Evolutionary conservation across 2,113 vertebrate genomes (phyloP).

Genomic region (Embiotoca jacksoni): DNA sequence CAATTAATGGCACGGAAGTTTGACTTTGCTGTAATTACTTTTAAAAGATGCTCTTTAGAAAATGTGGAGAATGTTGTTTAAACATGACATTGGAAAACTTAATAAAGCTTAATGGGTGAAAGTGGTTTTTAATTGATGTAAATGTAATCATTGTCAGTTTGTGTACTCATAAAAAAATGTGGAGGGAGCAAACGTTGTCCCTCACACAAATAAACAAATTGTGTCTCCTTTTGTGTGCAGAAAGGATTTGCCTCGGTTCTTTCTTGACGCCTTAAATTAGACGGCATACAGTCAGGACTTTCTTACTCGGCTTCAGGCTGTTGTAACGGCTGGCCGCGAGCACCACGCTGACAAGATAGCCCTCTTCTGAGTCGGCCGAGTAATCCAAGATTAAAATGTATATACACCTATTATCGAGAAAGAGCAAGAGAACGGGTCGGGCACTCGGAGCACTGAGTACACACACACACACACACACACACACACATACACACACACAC

Average conservation of each 20-base stretch:
- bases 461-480: no score
- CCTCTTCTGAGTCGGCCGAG: slow-evolving; percentile 45
- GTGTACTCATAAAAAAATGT: slow-evolving; percentile 36
- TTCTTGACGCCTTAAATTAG: slow-evolving; percentile 31
- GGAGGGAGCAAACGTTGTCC: slow-evolving; percentile 15
- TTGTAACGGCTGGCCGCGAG: slow-evolving; percentile 48
- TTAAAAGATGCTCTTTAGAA: slow-evolving; percentile 59
- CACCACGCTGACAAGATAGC: slow-evolving; percentile 37
- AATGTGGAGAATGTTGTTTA: slow-evolving; percentile 60
- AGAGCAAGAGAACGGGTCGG: slow-evolving; percentile 34
- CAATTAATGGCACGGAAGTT: slow-evolving; percentile 62
- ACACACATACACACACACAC: no score
- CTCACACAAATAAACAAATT: neutral
- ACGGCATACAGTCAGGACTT: slow-evolving; percentile 27
- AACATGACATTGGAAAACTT: slow-evolving; percentile 61
- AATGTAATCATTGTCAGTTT: slow-evolving; percentile 56
- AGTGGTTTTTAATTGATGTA: slow-evolving; percentile 47
- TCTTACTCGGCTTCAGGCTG: slow-evolving; percentile 42
- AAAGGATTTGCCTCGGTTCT: slow-evolving; percentile 13
- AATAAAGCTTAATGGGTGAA: slow-evolving; percentile 46
- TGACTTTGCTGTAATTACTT: slow-evolving; percentile 77
- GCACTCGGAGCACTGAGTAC: slow-evolving; percentile 31
- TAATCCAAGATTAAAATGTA: slow-evolving; percentile 78
- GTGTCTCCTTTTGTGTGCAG: slow-evolving; percentile 1
- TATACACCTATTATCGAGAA: slow-evolving; percentile 68